phyloP scores from a whole-genome alignment of 2,888 invertebrate species.

The Sinotaia quadrata region DNA sequence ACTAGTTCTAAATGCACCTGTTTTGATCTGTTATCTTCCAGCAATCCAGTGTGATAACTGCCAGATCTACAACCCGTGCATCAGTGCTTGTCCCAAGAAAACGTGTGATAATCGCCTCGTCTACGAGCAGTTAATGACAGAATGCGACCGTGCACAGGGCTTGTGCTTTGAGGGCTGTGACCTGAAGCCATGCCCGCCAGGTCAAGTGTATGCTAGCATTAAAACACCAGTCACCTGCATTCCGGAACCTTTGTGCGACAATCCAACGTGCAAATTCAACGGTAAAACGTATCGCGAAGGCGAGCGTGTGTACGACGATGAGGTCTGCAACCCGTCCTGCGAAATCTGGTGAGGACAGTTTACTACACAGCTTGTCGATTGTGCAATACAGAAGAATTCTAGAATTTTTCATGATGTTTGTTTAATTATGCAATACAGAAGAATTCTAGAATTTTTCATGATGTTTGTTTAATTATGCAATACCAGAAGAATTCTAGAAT shows the following conservation, averaged over 20 bases:
- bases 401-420: neutral
- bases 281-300: slow-evolving; percentile 83
- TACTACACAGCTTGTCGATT: too few relatives aligned
- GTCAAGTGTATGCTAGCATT: slow-evolving; percentile 82
- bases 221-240: slow-evolving; percentile 81
- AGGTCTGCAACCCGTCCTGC: slow-evolving; percentile 77
- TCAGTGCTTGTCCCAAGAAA: slow-evolving; percentile 85
- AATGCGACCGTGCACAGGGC: slow-evolving; percentile 69
- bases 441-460: too few relatives aligned
- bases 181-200: slow-evolving; percentile 82
- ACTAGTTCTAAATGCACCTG: too few relatives aligned
- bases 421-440: neutral
- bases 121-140: slow-evolving; percentile 77
- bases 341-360: slow-evolving; percentile 79
- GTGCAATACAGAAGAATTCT: too few relatives aligned
- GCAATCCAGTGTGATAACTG: slow-evolving; percentile 93
- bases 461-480: too few relatives aligned
- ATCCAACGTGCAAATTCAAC: slow-evolving; percentile 80
- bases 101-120: slow-evolving; percentile 84
- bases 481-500: too few relatives aligned
- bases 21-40: too few relatives aligned
- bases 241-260: slow-evolving; percentile 81
- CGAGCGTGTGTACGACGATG: slow-evolving; percentile 79
- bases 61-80: slow-evolving; percentile 85
- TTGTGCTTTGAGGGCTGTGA: slow-evolving; percentile 80